Evolutionary conservation across 2,797 vertebrate genomes (phyloP).

Genomic region (Balearica regulorum): DNA sequence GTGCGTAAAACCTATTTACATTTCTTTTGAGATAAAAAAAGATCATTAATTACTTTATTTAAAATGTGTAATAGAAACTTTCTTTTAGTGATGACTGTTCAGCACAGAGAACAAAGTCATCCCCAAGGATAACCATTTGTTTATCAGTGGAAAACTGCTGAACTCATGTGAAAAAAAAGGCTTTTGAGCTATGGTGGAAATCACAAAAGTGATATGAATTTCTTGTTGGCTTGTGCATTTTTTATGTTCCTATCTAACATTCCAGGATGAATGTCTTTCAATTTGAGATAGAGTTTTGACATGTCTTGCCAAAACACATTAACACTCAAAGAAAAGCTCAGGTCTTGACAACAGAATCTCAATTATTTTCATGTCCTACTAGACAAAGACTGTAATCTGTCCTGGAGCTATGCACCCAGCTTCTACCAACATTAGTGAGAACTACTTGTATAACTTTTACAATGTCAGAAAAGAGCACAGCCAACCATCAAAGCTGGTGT

Average conservation of each 20-base stretch:
- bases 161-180: neutral
- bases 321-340: neutral
- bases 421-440: neutral
- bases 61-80: neutral
- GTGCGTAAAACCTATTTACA: neutral
- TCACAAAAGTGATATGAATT: neutral
- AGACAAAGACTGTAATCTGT: slow-evolving; percentile 41
- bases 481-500: neutral
- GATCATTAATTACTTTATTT: neutral
- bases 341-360: slow-evolving; percentile 36
- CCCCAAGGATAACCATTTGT: neutral
- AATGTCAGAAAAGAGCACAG: neutral
- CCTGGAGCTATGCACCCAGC: slow-evolving; percentile 19
- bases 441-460: neutral
- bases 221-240: neutral
- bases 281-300: neutral
- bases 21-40: neutral
- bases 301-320: neutral
- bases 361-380: slow-evolving; percentile 39
- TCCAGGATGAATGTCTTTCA: neutral
- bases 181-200: neutral
- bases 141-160: neutral
- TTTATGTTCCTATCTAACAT: neutral
- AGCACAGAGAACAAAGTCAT: neutral
- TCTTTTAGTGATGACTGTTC: neutral